Evolutionary conservation across 1,140 invertebrate species (phyloP).

Genomic region (Orchesella cincta): DNA sequence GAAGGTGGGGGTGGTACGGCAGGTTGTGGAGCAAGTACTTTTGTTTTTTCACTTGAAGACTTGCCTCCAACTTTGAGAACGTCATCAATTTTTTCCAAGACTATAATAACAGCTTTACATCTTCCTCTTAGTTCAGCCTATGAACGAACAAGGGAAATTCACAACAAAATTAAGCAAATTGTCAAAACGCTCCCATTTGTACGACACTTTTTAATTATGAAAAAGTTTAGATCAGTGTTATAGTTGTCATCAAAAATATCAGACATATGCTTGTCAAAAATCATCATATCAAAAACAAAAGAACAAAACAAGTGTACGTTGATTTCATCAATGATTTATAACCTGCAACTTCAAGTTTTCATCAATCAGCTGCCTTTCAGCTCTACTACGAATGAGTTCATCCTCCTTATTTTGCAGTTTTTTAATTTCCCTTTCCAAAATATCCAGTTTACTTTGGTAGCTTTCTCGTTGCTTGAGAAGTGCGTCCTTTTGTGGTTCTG

Average conservation of each 20-base stretch:
- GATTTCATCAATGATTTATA: too few relatives aligned
- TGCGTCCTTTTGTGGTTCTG: constrained; percentile 33
- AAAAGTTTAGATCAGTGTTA: too few relatives aligned
- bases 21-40: background rate
- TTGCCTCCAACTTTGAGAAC: constrained; percentile 33
- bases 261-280: constrained; percentile 38
- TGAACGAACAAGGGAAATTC: background rate
- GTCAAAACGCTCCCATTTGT: too few relatives aligned
- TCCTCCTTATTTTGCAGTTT: constrained; percentile 36
- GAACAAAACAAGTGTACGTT: too few relatives aligned
- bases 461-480: constrained; percentile 33
- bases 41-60: background rate
- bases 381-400: constrained; percentile 30
- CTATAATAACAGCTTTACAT: constrained; percentile 46
- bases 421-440: constrained; percentile 40
- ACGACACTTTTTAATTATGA: too few relatives aligned
- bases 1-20: constrained; percentile 30
- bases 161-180: too few relatives aligned
- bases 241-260: constrained; percentile 29
- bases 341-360: constrained; percentile 48
- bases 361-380: constrained; percentile 36
- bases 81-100: constrained; percentile 48
- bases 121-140: constrained; percentile 45
- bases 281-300: constrained; percentile 27
- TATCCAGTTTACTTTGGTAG: constrained; percentile 37